Evolutionary conservation across 2,797 vertebrate species (phyloP), one percentile per base, ranked within the genome.

Genomic region (Hipposideros larvatus): DNA sequence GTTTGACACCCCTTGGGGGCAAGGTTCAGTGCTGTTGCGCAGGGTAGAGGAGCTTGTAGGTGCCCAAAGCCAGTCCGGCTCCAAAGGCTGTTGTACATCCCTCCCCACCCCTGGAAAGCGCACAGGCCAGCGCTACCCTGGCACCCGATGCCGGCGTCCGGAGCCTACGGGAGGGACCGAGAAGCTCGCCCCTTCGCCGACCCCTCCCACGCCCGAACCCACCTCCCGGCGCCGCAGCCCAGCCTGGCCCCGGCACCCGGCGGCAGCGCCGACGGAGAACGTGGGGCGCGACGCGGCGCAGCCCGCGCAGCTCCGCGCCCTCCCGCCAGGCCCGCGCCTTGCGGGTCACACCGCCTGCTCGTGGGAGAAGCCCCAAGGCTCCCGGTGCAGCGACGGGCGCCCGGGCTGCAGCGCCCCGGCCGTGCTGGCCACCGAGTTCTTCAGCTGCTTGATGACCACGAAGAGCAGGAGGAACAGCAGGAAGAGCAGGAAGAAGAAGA

Each of bases 371-470:
- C 98, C 98, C 79, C 98, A 97, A n/a, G 99, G 99, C 97, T 99
- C 99, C 51, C 99, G 98, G 94, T 85, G 97, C 96, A 99, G 98
- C 0, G 99, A 99, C 28, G 79, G 97, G 92, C 99, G 99, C 14
- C 96, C 98, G 0, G 98, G 99, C 89, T 99, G 99, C 70, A 99
- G 97, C 9, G 94, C 95, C 18, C 96, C 96, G 0, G 98, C 97
- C 46, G 98, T 98, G 94, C 97, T 97, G 2, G 98, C 98, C 97
- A 99, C 99, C 0, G 99, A 99, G 98, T 99, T 99, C 93, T 99
- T 98, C 97, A 99, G 99, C 98, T 99, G 99, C 95, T 98, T 99
- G 95, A 99, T 98, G 87, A 99, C 99, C 98, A 99, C 98, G 99
- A 99, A 99, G 90, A 99, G 99, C 63, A 99, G 97, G 11, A 99